Percentiles rank a stretch among this genome's conserved stretches.
Conservation (phyloP, 2,888 invertebrate genomes). For the Epiblema foenella region DNA sequence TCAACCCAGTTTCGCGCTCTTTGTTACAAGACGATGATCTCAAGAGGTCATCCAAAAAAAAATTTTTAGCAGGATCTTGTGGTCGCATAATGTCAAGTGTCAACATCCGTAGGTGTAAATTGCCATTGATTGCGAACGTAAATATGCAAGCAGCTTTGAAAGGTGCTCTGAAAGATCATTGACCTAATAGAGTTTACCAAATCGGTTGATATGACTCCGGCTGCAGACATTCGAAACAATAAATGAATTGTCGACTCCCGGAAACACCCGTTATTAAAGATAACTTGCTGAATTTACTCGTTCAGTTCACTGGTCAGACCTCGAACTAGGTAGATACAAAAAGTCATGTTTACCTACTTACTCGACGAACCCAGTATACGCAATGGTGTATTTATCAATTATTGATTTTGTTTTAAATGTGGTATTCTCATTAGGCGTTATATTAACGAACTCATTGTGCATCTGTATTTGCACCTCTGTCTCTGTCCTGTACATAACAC, state of each 20-base stretch:
- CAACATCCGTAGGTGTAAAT: conserved; percentile 71
- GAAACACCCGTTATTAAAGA: not conserved
- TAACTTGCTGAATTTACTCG: not conserved
- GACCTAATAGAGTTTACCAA: conserved; percentile 54
- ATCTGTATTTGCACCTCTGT: conserved; percentile 49
- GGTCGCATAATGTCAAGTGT: conserved; percentile 61
- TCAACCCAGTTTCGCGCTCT: conserved; percentile 51
- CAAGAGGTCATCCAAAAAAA: conserved; percentile 64
- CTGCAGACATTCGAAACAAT: too few species aligned
- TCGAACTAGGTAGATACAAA: not conserved
- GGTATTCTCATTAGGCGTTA: conserved; percentile 36
- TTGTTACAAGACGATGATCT: conserved; percentile 70
- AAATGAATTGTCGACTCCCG: too few species aligned
- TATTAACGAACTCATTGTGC: conserved; percentile 47
- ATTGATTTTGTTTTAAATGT: conserved; percentile 12
- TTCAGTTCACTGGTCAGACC: not conserved
- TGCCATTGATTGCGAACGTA: conserved; percentile 72
- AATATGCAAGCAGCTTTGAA: conserved; percentile 63
- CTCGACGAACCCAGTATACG: not conserved
- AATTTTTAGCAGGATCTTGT: conserved; percentile 68
- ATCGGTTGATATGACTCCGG: not conserved
- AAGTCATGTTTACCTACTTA: not conserved
- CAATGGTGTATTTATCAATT: conserved; percentile 29
- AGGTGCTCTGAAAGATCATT: conserved; percentile 64
- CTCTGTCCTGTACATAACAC: conserved; percentile 41